phyloP scores from a whole-genome alignment of 2,797 vertebrate genomes.

The Pangasius larnaudii region DNA sequence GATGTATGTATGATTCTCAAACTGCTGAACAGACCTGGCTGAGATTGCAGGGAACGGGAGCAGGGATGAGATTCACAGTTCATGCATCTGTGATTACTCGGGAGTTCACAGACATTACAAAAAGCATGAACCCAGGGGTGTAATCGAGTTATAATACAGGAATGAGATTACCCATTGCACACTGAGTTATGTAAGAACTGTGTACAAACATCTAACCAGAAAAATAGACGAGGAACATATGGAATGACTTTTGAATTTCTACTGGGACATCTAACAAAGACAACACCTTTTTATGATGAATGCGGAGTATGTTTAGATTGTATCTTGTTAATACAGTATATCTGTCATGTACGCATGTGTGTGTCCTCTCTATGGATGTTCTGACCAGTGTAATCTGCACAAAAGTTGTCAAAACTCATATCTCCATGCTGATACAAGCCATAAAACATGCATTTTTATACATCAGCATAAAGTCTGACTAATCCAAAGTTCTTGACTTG shows the following conservation, averaged over 20 bases:
- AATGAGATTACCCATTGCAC: conserved; percentile 40
- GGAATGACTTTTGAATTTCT: not conserved
- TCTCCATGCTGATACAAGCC: not conserved
- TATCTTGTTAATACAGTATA: conserved; percentile 15
- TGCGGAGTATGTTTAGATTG: conserved; percentile 7
- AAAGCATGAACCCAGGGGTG: conserved; percentile 65
- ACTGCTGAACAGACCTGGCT: conserved; percentile 14
- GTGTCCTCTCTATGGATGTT: not conserved
- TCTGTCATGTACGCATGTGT: not conserved
- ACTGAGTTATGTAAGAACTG: conserved; percentile 39
- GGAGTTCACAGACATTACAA: conserved; percentile 63
- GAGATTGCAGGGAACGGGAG: conserved; percentile 15
- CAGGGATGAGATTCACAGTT: conserved; percentile 59
- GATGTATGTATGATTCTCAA: conserved; percentile 4
- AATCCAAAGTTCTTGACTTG: not conserved
- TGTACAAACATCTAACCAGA: conserved; percentile 20
- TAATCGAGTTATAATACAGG: conserved; percentile 56
- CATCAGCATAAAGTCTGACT: not conserved
- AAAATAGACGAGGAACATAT: not conserved
- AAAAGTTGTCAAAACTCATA: not conserved
- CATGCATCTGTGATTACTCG: conserved; percentile 62
- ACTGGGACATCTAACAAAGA: not conserved
- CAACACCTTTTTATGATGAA: not conserved
- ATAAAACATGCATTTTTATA: not conserved
- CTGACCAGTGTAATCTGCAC: not conserved